These are phyloP conservation scores for Ochotona princeps DNA, from an alignment of 2,113 vertebrate species.

Conservation along the genomic window DNA sequence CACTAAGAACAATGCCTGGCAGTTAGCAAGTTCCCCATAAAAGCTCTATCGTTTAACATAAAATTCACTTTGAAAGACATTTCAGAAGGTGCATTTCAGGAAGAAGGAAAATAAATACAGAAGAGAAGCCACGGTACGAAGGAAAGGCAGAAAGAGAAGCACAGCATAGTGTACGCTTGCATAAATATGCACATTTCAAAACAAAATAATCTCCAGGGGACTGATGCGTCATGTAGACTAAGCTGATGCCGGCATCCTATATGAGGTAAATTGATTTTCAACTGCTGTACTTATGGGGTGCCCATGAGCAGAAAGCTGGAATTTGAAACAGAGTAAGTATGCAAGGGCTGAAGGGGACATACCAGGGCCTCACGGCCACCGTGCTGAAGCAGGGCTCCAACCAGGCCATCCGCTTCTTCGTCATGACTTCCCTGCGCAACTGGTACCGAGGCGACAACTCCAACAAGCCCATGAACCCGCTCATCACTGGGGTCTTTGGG, in stretches of 20 bases:
- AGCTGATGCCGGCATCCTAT: no score
- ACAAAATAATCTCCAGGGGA: no score
- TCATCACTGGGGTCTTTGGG: conserved; percentile 92
- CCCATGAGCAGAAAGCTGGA: no score
- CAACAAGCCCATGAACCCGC: conserved; percentile 92
- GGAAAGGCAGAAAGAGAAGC: neutral
- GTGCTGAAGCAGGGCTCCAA: conserved; percentile 97
- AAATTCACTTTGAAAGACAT: neutral
- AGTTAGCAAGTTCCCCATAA: no score
- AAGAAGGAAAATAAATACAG: neutral
- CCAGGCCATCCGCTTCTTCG: conserved; percentile 96
- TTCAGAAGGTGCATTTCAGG: neutral
- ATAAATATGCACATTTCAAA: no score
- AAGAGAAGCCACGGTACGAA: neutral
- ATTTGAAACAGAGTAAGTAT: no score
- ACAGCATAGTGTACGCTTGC: no score
- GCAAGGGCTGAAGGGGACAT: conserved; percentile 92
- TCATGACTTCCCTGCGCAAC: conserved; percentile 97
- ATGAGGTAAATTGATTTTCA: no score
- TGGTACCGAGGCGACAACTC: conserved; percentile 95
- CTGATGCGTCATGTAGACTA: no score
- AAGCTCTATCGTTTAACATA: neutral
- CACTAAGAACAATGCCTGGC: neutral
- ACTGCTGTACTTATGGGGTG: no score
- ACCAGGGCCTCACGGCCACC: conserved; percentile 95